Evolutionary conservation across 2,113 vertebrate genomes (phyloP).

Genomic region (Oceanites oceanicus): DNA sequence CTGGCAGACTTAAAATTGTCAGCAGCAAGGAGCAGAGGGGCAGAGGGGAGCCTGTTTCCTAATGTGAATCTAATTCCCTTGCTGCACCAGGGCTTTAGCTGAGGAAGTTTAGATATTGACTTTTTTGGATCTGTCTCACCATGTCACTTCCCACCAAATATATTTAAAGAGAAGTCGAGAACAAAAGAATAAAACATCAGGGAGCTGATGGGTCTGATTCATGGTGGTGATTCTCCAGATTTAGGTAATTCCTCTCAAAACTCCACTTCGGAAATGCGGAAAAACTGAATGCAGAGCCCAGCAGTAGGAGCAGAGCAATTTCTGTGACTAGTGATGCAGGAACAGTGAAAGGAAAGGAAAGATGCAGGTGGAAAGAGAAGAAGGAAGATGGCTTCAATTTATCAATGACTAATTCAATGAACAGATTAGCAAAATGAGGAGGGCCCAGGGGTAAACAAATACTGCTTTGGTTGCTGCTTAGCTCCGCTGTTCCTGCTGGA

Average conservation of each 20-base stretch:
- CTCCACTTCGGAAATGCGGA: not conserved
- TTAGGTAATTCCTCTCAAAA: not conserved
- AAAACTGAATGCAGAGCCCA: not conserved
- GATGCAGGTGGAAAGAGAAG: not conserved
- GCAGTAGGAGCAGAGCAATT: not conserved
- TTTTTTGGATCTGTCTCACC: not conserved
- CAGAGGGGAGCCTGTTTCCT: not conserved
- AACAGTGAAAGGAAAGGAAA: not conserved
- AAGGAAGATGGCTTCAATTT: not conserved
- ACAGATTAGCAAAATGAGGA: not conserved
- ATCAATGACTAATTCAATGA: not conserved
- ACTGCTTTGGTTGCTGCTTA: not conserved
- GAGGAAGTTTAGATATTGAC: not conserved
- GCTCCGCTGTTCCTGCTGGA: not conserved
- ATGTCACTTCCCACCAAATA: not conserved
- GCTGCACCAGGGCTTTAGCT: not conserved
- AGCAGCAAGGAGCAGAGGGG: not conserved
- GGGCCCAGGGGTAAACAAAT: not conserved
- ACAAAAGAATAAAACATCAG: not conserved
- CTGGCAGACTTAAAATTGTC: not conserved
- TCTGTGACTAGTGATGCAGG: not conserved
- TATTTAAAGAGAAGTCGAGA: not conserved
- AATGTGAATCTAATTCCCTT: fast-evolving
- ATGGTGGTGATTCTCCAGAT: not conserved
- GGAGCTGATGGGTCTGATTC: not conserved